Conservation (phyloP, 1,140 invertebrate genomes). For the Sipha flava region DNA sequence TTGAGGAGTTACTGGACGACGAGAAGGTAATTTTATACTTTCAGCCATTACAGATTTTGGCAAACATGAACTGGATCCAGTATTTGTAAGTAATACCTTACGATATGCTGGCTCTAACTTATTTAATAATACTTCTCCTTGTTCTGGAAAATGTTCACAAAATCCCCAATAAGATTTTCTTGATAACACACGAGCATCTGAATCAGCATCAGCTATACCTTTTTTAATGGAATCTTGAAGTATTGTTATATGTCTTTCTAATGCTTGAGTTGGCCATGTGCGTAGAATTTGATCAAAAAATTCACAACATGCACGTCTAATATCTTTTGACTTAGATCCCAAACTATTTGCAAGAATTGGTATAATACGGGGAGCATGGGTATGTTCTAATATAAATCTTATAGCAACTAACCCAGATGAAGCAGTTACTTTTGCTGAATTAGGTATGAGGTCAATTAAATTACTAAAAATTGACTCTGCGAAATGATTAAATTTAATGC, state of each 20-base stretch:
- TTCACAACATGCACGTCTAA: conserved; percentile 72
- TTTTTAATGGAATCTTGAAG: conserved; percentile 80
- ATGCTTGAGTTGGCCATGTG: conserved; percentile 68
- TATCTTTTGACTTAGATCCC: conserved; percentile 84
- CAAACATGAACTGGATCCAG: conserved; percentile 27
- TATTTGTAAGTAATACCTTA: conserved; percentile 28
- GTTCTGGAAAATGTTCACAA: conserved; percentile 79
- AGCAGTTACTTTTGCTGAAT: conserved; percentile 91
- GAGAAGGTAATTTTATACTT: conserved; percentile 31
- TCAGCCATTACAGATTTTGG: conserved; percentile 25
- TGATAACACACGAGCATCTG: conserved; percentile 68
- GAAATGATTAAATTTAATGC: conserved; percentile 75
- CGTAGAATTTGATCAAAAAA: conserved; percentile 75
- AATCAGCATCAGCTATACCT: conserved; percentile 85
- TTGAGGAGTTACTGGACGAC: conserved; percentile 30
- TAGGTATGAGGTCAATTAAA: conserved; percentile 86
- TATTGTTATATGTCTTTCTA: conserved; percentile 70
- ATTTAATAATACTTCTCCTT: conserved; percentile 75
- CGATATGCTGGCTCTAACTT: conserved; percentile 69
- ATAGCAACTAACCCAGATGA: conserved; percentile 79
- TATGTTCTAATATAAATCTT: conserved; percentile 81
- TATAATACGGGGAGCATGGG: conserved; percentile 73
- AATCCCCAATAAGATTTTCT: conserved; percentile 85
- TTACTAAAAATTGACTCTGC: conserved; percentile 70
- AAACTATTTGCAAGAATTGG: conserved; percentile 76